These are phyloP conservation scores for Isaurus tuberculatus DNA, from an alignment of 92 coral and sea anemone species.

Conservation along the genomic window DNA sequence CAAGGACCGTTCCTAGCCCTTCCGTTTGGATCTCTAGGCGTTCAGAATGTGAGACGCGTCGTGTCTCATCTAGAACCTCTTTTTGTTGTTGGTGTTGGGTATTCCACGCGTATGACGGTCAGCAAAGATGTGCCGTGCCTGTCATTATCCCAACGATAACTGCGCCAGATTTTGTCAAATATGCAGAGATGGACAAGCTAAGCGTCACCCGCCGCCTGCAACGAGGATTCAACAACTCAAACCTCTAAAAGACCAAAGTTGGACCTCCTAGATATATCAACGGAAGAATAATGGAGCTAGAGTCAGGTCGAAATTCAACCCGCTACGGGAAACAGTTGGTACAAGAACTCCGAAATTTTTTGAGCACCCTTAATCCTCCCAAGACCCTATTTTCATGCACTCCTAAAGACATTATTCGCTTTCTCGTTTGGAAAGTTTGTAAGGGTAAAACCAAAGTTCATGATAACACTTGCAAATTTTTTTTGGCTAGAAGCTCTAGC, in stretches of 20 bases:
- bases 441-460: background rate
- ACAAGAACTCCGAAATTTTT: background rate
- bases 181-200: background rate
- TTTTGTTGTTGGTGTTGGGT: slow-evolving; percentile 28
- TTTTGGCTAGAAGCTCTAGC: background rate
- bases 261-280: slow-evolving; percentile 13
- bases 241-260: background rate
- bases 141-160: slow-evolving; percentile 33
- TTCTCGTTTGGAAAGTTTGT: slow-evolving; percentile 7
- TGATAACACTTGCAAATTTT: background rate
- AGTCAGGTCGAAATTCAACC: slow-evolving; percentile 8
- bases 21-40: slow-evolving; percentile 49
- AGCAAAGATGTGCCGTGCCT: slow-evolving; percentile 10
- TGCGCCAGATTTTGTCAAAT: slow-evolving; percentile 36
- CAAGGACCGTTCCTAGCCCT: slow-evolving; percentile 24
- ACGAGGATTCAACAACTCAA: background rate
- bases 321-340: slow-evolving; percentile 1
- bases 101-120: slow-evolving; percentile 31
- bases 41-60: slow-evolving; percentile 24
- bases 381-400: background rate
- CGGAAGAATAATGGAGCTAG: background rate
- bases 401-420: background rate
- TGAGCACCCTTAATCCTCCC: slow-evolving; percentile 2
- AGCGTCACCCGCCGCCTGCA: background rate
- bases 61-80: background rate